Conservation (phyloP, 2,113 vertebrate genomes). For the Sylvia atricapilla region DNA sequence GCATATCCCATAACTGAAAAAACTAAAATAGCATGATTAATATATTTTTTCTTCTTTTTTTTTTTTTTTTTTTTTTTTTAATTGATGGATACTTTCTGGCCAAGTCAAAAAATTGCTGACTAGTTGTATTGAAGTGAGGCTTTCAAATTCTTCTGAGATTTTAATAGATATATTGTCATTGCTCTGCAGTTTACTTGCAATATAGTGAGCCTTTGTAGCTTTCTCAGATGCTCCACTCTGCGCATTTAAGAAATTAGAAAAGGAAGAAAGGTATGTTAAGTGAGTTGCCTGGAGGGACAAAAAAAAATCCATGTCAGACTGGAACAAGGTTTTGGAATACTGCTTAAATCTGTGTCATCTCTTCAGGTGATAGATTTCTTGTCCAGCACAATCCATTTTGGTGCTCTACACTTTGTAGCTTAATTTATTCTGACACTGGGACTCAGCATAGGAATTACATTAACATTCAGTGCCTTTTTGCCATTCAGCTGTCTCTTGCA, state of each 20-base stretch:
- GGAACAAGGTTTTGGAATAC: neutral
- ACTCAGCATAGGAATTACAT: neutral
- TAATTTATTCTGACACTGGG: conserved; percentile 50
- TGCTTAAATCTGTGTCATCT: conserved; percentile 28
- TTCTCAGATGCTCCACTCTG: neutral
- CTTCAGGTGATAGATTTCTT: conserved; percentile 39
- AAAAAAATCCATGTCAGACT: neutral
- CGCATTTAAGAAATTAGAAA: neutral
- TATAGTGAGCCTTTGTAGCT: neutral
- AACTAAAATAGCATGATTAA: neutral
- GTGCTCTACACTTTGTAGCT: neutral
- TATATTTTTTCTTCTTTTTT: neutral
- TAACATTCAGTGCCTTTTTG: conserved; percentile 29
- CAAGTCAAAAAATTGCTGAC: neutral
- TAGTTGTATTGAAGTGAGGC: neutral
- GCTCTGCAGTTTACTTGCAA: neutral
- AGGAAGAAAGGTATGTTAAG: neutral
- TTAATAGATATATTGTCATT: neutral
- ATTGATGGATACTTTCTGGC: neutral
- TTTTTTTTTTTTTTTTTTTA: neutral
- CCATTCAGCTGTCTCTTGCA: conserved; percentile 2
- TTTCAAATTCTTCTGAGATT: neutral
- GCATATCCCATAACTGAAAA: neutral
- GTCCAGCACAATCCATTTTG: conserved; percentile 9
- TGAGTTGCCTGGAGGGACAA: neutral